Evolutionary conservation across 1,140 invertebrate genomes (phyloP).

Genomic region (Trinorchestia longiramus): DNA sequence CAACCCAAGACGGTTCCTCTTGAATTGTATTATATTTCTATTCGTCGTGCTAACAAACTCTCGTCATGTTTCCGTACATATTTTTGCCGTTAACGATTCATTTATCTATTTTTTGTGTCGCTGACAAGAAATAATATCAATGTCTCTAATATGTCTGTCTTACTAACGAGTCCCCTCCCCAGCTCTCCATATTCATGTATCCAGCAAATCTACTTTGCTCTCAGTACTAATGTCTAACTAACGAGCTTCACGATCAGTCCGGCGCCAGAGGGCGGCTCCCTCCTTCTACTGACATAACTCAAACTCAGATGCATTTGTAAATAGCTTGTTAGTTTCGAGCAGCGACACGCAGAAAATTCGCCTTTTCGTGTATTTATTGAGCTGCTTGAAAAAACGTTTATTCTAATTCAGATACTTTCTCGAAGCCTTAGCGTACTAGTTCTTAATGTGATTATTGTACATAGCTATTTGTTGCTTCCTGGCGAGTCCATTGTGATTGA

Average conservation of each 20-base stretch:
- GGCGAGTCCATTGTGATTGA: too few species aligned
- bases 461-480: too few species aligned
- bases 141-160: background rate
- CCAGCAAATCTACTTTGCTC: background rate
- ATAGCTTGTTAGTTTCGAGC: background rate
- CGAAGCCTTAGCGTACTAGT: too few species aligned
- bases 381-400: background rate
- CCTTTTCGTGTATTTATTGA: background rate
- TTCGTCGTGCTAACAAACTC: background rate
- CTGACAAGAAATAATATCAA: background rate
- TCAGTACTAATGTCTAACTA: background rate
- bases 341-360: background rate
- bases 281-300: background rate
- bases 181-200: background rate
- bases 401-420: background rate
- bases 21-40: too few species aligned
- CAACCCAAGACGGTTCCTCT: too few species aligned
- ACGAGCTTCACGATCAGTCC: background rate
- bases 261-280: slow-evolving; percentile 3
- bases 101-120: background rate
- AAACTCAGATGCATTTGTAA: background rate
- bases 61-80: background rate
- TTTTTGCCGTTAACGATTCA: background rate
- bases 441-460: too few species aligned
- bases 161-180: background rate